These are phyloP conservation scores for Carassius gibelio DNA, from an alignment of 2,113 vertebrate species.

Conservation along the genomic window DNA sequence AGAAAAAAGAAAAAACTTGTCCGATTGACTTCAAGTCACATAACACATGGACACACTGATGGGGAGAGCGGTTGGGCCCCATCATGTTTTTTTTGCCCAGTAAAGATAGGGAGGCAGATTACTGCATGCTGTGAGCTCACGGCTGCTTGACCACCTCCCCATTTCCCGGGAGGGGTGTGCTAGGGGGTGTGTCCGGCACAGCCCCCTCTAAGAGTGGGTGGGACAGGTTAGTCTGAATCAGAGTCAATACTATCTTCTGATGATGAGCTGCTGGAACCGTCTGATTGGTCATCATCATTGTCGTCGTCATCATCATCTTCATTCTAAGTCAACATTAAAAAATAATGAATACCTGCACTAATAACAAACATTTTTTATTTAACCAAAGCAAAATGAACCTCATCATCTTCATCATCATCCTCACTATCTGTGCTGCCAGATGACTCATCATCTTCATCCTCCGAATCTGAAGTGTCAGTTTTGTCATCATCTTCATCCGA, in stretches of 20 bases:
- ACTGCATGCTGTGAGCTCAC: constrained; percentile 46
- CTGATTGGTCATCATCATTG: constrained; percentile 66
- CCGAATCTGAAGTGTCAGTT: constrained; percentile 71
- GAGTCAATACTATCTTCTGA: constrained; percentile 76
- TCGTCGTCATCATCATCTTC: constrained; percentile 66
- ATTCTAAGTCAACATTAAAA: constrained; percentile 61
- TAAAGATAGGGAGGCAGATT: constrained; percentile 9
- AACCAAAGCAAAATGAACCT: constrained; percentile 54
- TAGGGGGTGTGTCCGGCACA: constrained; percentile 75
- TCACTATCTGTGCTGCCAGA: constrained; percentile 73
- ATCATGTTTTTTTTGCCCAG: neutral
- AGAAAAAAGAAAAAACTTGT: constrained; percentile 10
- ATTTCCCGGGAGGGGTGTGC: constrained; percentile 54
- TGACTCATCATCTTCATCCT: constrained; percentile 76
- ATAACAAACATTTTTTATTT: neutral
- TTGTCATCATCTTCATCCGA: constrained; percentile 74
- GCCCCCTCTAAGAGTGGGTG: constrained; percentile 62
- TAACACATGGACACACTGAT: constrained; percentile 33
- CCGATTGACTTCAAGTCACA: constrained; percentile 49
- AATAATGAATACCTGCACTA: neutral
- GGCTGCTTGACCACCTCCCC: constrained; percentile 49
- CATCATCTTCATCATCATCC: constrained; percentile 66
- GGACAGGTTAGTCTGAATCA: constrained; percentile 70
- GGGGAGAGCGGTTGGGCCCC: neutral
- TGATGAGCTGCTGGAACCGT: constrained; percentile 68